Evolutionary conservation across 2,797 vertebrate species (phyloP), one percentile per base, ranked within the genome.

Genomic region (Distichodus sexfasciatus): DNA sequence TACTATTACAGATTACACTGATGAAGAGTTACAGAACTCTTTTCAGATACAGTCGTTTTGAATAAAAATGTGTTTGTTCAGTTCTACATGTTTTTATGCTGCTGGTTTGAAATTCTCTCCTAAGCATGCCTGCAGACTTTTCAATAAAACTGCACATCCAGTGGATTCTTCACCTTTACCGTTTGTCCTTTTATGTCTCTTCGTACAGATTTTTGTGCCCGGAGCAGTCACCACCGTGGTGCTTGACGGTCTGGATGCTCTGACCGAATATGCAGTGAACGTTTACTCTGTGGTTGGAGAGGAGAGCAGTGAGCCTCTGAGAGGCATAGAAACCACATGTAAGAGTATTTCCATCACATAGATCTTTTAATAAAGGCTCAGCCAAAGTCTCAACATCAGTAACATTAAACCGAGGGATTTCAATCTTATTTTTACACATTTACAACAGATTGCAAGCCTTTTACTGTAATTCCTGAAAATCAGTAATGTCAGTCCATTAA

Each of bases 231-330:
- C 86, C 47, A 94, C 96, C 0, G 90, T 92, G 35, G 92, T 97
- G 15, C 87, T 99, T 63, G 90, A 88, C 80, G 83, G 89, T 48
- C 92, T 99, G 68, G 85, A 88, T 35, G 94, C 96, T 29, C 88
- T 96, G 84, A 99, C 95, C 0, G 75, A 96, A 64, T 99, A 99
- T 68, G 65, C 90, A 29, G 93, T 99, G 66, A 94, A 88, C 0
- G 96, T 99, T 80, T 96, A 93, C 81, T 90, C 96, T 1, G 88
- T 98, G 74, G 88, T 94, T 33, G 96, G 93, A 85, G 96, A 96
- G 28, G 94, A 98, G 60, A 95, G 91, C 85, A 99, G 97, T 4
- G 94, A 96, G 38, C 93, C 97, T 24, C 86, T 99, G 3, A 89
- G 87, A 41, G 96, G 96, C 86, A 80, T 83, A 1, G 96, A 98